These are phyloP conservation scores for Acipenser oxyrinchus DNA, from an alignment of 2,797 vertebrate genomes.

Conservation along the genomic window DNA sequence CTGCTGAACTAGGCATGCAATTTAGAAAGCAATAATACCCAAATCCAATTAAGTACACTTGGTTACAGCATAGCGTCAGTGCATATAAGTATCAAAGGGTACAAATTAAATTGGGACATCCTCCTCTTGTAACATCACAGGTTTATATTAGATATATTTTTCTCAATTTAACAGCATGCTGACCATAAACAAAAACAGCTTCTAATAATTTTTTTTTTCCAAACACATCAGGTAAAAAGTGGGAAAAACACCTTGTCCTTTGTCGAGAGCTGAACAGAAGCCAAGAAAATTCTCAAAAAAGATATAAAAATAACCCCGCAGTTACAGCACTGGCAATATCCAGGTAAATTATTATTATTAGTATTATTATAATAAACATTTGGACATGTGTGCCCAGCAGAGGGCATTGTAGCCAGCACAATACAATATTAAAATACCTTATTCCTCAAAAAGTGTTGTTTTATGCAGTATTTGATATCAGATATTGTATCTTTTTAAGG, in stretches of 20 bases:
- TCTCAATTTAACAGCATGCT: slow-evolving; percentile 79
- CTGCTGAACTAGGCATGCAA: slow-evolving; percentile 98
- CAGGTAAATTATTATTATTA: slow-evolving; percentile 57
- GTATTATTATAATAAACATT: too few species aligned
- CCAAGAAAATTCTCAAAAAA: slow-evolving; percentile 49
- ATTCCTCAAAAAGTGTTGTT: not conserved
- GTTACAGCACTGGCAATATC: slow-evolving; percentile 76
- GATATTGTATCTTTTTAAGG: too few species aligned
- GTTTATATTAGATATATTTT: slow-evolving; percentile 83
- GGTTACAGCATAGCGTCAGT: slow-evolving; percentile 88
- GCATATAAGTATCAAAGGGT: slow-evolving; percentile 91
- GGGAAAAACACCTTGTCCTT: slow-evolving; percentile 71
- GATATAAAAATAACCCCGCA: slow-evolving; percentile 55
- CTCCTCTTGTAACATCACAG: slow-evolving; percentile 74
- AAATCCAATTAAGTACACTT: slow-evolving; percentile 98
- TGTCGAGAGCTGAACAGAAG: slow-evolving; percentile 70
- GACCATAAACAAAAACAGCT: slow-evolving; percentile 65
- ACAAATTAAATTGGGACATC: slow-evolving; percentile 90
- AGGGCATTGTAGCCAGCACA: slow-evolving; percentile 9
- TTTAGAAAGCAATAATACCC: slow-evolving; percentile 99
- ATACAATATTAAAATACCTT: not conserved
- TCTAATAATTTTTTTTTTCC: slow-evolving; percentile 9
- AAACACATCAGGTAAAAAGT: slow-evolving; percentile 39
- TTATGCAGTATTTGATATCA: too few species aligned
- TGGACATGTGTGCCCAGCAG: slow-evolving; percentile 18